phyloP scores from a whole-genome alignment of 1,140 invertebrate species.

The Apis cerana region DNA sequence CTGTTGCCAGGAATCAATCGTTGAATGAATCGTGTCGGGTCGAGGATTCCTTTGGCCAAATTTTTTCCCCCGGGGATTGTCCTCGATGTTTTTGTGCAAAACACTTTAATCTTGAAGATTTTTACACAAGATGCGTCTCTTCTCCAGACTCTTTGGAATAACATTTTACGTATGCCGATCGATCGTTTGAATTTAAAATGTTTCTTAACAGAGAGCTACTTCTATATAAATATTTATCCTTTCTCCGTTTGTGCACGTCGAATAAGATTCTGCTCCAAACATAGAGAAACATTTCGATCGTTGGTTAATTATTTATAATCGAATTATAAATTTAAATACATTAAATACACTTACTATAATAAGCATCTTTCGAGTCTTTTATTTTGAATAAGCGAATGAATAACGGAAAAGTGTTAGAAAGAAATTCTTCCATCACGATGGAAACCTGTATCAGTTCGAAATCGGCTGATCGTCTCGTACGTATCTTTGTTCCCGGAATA shows the following conservation, averaged over 20 bases:
- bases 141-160: too few species aligned
- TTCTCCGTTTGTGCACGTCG: background rate
- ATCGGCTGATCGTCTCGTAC: background rate
- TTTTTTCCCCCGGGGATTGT: background rate
- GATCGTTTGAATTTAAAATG: background rate
- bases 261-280: background rate
- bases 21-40: background rate
- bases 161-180: too few species aligned
- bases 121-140: background rate
- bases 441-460: background rate
- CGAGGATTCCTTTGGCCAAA: background rate
- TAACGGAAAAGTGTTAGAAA: too few species aligned
- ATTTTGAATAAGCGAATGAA: too few species aligned
- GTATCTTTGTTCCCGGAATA: constrained; percentile 23
- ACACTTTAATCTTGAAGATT: too few species aligned
- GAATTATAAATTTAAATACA: background rate
- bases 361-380: too few species aligned
- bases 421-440: background rate
- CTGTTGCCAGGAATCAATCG: constrained; percentile 4
- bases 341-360: too few species aligned
- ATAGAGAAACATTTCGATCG: too few species aligned
- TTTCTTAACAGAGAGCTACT: background rate
- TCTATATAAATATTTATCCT: background rate
- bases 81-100: background rate
- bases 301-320: background rate